Evolutionary conservation across 2,797 vertebrate genomes (phyloP).

Genomic region (Xiphophorus birchmanni): DNA sequence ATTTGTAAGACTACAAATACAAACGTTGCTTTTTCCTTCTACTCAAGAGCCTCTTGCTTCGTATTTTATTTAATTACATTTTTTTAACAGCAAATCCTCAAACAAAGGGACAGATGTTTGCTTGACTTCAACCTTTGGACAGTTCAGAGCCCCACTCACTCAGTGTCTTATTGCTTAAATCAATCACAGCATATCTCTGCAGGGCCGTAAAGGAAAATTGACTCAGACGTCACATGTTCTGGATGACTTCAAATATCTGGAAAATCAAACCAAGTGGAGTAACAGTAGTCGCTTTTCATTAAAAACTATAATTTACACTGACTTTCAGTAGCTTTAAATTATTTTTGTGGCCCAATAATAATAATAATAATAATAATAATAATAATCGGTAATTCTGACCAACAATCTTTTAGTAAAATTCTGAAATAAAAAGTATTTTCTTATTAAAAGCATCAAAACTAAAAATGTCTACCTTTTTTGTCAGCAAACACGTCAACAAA

Average conservation of each 20-base stretch:
- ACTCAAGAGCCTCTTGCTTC: not conserved
- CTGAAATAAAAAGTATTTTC: not conserved
- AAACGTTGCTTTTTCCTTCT: not conserved
- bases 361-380: too few relatives aligned
- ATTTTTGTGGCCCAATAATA: not conserved
- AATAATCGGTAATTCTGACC: not conserved
- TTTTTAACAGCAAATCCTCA: not conserved
- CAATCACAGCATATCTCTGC: not conserved
- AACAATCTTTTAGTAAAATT: not conserved
- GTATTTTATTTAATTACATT: too few relatives aligned
- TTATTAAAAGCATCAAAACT: not conserved
- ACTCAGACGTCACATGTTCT: not conserved
- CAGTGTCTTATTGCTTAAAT: not conserved
- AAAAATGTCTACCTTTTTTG: not conserved
- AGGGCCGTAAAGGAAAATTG: not conserved
- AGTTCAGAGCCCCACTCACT: not conserved
- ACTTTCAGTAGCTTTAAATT: not conserved
- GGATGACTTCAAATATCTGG: not conserved
- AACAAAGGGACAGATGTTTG: not conserved
- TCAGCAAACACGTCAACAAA: not conserved
- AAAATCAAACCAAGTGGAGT: not conserved
- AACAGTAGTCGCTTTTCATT: not conserved
- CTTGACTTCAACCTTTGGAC: constrained; percentile 13
- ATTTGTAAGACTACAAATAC: not conserved
- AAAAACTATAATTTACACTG: not conserved